Base-by-base conservation (phyloP, 2,113 vertebrate genomes). In the Gobius niger region DNA sequence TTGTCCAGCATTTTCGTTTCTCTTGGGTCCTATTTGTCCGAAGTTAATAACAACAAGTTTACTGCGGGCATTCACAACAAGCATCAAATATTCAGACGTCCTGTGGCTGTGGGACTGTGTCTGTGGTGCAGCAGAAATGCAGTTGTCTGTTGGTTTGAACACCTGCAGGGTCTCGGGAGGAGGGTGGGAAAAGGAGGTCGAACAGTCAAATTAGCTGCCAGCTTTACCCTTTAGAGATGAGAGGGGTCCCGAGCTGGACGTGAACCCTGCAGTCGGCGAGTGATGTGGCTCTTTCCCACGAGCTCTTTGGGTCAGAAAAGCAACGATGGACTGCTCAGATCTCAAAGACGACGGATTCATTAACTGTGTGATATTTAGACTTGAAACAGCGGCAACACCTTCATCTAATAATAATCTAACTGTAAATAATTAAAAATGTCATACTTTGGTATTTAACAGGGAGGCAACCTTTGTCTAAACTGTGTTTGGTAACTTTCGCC, bases 71-170 rank as follows among this genome's bases (percentile, higher is more conserved):
- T 68, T 77, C 65, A 76, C 79, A 77, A 71, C 77, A 67, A 67
- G 63, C 78, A 78, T 85, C 50, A 82, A 80, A 79, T 73, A 81
- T 83, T 86, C 80, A 82, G 74, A 67, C 67, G 71, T 61, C 59
- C 41, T 47, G 69, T 51, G 64, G 61, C 1, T 4, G 46, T 68
- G 69, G 72, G 78, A 49, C 24, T 57, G 19, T 6, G 19, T 40
- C 24, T 34, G 54, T 57, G 54, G 54, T 14, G 54, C 19, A 40
- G 19, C 10, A 57, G 13, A 57, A 57, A 57, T 8, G 24, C 54
- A 40, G 24, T 72, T 65, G 65, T 54, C 82, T 47, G 14, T 76
- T 68, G 76, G 24, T 7, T 6, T 50, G 52, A 65, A 57, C 73
- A 78, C 81, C 81, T 78, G 71, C 59, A n/a, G 34, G 62, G 70